These are phyloP conservation scores for Apeira syringaria DNA, from an alignment of 2,888 invertebrate genomes.

Conservation along the genomic window DNA sequence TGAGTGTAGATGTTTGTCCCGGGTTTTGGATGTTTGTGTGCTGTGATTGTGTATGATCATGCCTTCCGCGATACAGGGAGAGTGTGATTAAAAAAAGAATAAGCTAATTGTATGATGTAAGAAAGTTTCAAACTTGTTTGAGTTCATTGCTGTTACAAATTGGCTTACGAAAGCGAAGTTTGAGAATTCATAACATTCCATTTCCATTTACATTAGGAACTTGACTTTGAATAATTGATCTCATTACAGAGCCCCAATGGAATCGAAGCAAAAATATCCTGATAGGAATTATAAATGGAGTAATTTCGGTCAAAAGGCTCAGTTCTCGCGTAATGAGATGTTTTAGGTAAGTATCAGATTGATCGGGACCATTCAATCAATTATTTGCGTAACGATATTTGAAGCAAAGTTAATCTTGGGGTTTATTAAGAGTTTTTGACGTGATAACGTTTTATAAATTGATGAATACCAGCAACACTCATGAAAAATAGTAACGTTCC, in stretches of 20 bases:
- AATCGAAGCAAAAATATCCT: conserved; percentile 17
- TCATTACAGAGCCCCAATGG: conserved; percentile 13
- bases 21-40: no score
- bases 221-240: conserved; percentile 26
- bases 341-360: conserved; percentile 1
- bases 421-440: no score
- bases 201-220: conserved; percentile 16
- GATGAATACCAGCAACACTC: no score
- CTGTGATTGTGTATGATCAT: no score
- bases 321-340: conserved; percentile 6
- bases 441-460: no score
- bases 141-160: background rate
- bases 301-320: conserved; percentile 11
- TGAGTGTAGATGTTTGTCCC: no score
- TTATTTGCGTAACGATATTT: background rate
- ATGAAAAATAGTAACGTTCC: no score
- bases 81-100: no score
- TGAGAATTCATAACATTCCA: conserved; percentile 9
- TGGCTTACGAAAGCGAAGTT: conserved; percentile 10
- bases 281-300: conserved; percentile 21
- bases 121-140: no score
- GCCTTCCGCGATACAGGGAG: no score
- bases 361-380: conserved; percentile 1
- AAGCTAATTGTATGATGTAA: no score
- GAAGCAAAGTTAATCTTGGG: no score